phyloP scores from a whole-genome alignment of 2,888 invertebrate species.

The Diarsia mendica region DNA sequence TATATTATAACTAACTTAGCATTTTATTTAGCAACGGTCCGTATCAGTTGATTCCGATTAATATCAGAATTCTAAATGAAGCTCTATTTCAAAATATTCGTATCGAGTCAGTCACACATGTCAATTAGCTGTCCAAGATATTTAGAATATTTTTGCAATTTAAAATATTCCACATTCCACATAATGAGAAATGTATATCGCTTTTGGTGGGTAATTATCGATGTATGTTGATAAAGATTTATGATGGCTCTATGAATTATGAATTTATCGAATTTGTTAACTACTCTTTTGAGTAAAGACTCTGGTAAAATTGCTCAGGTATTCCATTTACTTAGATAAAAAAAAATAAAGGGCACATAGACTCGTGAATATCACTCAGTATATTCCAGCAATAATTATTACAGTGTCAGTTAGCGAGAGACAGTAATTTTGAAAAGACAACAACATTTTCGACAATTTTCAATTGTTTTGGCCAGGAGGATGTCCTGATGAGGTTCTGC shows the following conservation, averaged over 20 bases:
- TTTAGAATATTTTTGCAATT: conserved; percentile 56
- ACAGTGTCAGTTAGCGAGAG: not conserved
- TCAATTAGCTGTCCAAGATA: conserved; percentile 46
- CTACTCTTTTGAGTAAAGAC: not conserved
- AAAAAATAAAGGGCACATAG: no score
- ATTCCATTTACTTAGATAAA: no score
- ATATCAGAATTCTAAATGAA: conserved; percentile 58
- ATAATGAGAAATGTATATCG: conserved; percentile 26
- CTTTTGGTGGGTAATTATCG: conserved; percentile 19
- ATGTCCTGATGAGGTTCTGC: no score
- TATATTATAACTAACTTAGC: conserved; percentile 51
- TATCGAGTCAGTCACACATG: conserved; percentile 40
- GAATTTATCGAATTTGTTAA: not conserved
- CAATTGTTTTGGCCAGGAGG: no score
- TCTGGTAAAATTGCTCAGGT: not conserved
- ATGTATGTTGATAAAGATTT: conserved; percentile 2
- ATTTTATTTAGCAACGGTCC: conserved; percentile 53
- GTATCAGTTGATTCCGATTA: conserved; percentile 56
- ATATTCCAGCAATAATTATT: not conserved
- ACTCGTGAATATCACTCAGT: not conserved
- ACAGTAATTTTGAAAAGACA: no score
- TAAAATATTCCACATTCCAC: conserved; percentile 43
- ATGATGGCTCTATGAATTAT: conserved; percentile 4
- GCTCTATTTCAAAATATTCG: conserved; percentile 47
- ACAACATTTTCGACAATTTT: no score